These are phyloP conservation scores for Rotaria sp. DNA, from an alignment of 2,888 invertebrate species.

Conservation along the genomic window DNA sequence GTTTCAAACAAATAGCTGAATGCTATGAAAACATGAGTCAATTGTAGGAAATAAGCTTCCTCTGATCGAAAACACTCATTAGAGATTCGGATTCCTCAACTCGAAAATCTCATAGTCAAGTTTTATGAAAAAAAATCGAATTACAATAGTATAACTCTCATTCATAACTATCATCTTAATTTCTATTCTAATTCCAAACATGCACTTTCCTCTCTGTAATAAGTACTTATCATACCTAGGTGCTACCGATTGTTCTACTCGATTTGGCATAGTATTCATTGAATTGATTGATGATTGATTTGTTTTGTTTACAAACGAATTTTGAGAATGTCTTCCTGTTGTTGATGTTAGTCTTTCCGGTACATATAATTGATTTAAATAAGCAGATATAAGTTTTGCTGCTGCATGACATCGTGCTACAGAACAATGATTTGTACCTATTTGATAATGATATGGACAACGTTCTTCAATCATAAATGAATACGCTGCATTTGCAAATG, in stretches of 20 bases:
- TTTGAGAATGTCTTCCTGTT: neutral
- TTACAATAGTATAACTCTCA: too few relatives aligned
- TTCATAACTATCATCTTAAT: too few relatives aligned
- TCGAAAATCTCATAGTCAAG: too few relatives aligned
- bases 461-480: slow-evolving; percentile 2
- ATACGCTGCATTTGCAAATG: slow-evolving; percentile 8
- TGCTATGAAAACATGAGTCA: too few relatives aligned
- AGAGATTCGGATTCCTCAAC: too few relatives aligned
- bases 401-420: slow-evolving; percentile 6
- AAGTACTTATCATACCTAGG: too few relatives aligned
- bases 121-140: too few relatives aligned
- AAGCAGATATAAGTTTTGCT: slow-evolving; percentile 3
- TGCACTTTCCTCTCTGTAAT: too few relatives aligned
- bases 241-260: neutral
- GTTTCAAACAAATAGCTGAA: too few relatives aligned
- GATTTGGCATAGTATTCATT: neutral
- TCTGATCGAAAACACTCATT: too few relatives aligned
- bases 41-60: too few relatives aligned
- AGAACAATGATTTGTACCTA: neutral
- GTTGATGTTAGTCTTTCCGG: neutral
- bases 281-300: neutral
- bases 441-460: neutral
- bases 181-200: too few relatives aligned
- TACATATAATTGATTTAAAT: neutral
- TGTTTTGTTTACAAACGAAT: neutral